phyloP scores from a whole-genome alignment of 2,113 vertebrate genomes.

The Tachysurus vachellii region DNA sequence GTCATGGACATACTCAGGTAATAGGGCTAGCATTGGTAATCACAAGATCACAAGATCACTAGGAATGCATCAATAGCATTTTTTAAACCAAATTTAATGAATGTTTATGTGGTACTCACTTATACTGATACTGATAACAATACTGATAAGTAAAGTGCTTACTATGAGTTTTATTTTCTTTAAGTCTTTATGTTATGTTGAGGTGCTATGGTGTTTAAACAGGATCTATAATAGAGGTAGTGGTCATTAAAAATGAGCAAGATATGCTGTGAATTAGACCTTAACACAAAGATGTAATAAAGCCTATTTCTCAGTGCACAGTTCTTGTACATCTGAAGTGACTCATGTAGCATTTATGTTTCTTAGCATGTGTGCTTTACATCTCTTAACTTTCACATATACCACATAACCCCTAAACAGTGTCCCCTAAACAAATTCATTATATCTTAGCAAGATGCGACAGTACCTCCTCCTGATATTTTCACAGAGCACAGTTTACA shows the following conservation, averaged over 20 bases:
- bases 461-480: not conserved
- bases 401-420: not conserved
- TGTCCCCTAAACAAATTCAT: not conserved
- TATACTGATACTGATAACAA: not conserved
- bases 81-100: not conserved
- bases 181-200: not conserved
- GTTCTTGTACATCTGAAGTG: not conserved
- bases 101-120: not conserved
- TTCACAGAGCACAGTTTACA: not conserved
- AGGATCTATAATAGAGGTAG: not conserved
- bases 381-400: not conserved
- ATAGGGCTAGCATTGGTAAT: not conserved
- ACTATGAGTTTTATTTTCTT: not conserved
- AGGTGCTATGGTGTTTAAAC: not conserved
- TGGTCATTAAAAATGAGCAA: not conserved
- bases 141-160: not conserved
- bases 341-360: too few species aligned
- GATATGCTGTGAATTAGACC: not conserved
- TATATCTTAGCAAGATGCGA: not conserved
- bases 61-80: not conserved
- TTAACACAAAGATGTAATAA: not conserved
- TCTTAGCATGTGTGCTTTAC: too few species aligned
- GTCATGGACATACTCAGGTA: not conserved
- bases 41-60: not conserved
- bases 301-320: not conserved